A percentile compares a stretch with the other conserved stretches of the same genome.
These are phyloP conservation scores for Tragopan temminckii DNA, from an alignment of 2,797 vertebrate genomes.

Conservation along the genomic window DNA sequence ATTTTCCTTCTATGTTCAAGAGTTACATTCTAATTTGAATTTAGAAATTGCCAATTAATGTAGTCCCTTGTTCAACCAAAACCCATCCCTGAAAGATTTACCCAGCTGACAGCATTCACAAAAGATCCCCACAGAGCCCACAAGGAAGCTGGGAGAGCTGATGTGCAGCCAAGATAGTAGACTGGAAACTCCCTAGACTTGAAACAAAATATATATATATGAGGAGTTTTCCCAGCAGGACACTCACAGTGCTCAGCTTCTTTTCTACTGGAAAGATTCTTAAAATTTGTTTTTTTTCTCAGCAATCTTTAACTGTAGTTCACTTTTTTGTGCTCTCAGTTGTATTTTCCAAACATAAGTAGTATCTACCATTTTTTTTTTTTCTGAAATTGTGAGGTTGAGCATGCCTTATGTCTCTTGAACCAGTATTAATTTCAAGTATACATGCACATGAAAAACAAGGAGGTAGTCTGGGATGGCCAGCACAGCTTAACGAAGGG, in stretches of 20 bases:
- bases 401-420: neutral
- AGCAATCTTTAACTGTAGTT: neutral
- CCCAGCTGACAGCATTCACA: neutral
- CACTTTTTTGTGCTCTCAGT: neutral
- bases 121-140: rapidly evolving
- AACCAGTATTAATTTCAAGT: neutral
- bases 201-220: no score
- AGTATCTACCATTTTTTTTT: no score
- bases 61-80: neutral
- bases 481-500: neutral
- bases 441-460: neutral
- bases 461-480: neutral
- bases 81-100: neutral
- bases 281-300: neutral
- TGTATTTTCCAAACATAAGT: neutral
- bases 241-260: rapidly evolving
- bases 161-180: rapidly evolving
- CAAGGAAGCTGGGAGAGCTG: rapidly evolving
- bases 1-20: neutral
- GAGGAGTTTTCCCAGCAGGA: neutral
- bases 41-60: neutral
- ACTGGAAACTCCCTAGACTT: neutral
- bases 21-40: neutral
- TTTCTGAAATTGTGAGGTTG: neutral
- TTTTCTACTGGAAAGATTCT: neutral